Conservation (phyloP, 2,113 vertebrate species). For the Sapajus apella region DNA sequence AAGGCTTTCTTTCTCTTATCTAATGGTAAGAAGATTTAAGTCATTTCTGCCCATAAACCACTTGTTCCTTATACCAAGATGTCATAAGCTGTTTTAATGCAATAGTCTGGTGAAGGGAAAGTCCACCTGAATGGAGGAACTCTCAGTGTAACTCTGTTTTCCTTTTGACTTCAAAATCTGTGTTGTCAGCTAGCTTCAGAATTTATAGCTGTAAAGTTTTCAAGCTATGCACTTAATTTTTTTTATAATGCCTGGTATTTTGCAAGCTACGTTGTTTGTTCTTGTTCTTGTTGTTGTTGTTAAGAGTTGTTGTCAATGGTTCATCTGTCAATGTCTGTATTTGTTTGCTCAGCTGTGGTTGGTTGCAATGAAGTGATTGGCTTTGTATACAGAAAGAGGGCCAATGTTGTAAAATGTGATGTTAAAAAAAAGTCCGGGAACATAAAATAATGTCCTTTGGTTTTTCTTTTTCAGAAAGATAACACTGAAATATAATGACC, state of each 20-base stretch:
- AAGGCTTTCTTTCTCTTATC: constrained; percentile 83
- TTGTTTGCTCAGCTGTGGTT: neutral
- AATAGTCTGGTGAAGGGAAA: neutral
- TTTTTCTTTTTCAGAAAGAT: constrained; percentile 7
- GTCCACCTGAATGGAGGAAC: neutral
- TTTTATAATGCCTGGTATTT: neutral
- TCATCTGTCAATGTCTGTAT: neutral
- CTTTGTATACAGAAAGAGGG: neutral
- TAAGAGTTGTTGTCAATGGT: neutral
- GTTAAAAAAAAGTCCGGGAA: neutral
- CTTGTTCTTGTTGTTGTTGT: neutral
- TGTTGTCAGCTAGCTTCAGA: neutral
- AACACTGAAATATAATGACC: neutral
- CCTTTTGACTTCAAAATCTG: neutral
- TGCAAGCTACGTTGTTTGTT: neutral
- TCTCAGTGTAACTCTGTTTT: neutral
- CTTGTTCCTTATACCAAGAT: neutral
- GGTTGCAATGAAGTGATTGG: neutral
- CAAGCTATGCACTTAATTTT: neutral
- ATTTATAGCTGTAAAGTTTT: neutral
- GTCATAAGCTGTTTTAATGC: neutral
- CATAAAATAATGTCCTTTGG: neutral
- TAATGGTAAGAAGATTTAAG: constrained; percentile 82
- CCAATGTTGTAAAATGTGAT: neutral
- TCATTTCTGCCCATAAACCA: neutral